Conservation (phyloP, 2,888 invertebrate genomes). For the Synergus japonicus region DNA sequence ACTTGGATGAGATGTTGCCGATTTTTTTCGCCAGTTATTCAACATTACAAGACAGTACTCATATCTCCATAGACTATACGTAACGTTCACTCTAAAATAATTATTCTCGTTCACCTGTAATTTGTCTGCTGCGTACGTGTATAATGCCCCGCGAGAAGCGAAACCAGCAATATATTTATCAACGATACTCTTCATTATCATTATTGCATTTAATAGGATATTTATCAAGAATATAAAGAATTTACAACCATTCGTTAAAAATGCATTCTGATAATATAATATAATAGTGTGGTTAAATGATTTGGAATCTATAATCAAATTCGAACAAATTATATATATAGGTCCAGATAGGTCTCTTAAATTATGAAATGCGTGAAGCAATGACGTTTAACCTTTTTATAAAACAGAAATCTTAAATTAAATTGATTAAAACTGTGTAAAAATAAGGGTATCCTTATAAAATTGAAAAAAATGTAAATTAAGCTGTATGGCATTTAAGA, state of each 20-base stretch:
- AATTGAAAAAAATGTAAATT: neutral
- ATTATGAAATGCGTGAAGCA: too few relatives aligned
- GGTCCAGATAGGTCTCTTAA: too few relatives aligned
- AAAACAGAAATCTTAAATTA: neutral
- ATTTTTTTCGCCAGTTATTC: slow-evolving; percentile 18
- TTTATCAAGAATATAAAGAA: neutral
- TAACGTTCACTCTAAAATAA: neutral
- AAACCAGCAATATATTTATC: slow-evolving; percentile 25
- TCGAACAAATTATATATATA: too few relatives aligned
- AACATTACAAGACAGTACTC: slow-evolving; percentile 19
- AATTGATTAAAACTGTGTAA: neutral
- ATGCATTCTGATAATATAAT: neutral
- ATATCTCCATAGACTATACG: neutral
- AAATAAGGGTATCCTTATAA: neutral
- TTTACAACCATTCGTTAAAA: neutral
- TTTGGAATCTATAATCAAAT: neutral
- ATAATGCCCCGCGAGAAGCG: neutral
- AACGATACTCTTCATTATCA: neutral
- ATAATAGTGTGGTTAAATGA: neutral
- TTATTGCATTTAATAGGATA: neutral
- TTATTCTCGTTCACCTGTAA: slow-evolving; percentile 16
- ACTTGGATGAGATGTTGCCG: slow-evolving; percentile 18
- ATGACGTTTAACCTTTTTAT: neutral
- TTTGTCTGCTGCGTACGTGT: slow-evolving; percentile 5
- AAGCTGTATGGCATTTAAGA: neutral